phyloP scores from a whole-genome alignment of 2,113 vertebrate species.

The Salvelinus namaycush region DNA sequence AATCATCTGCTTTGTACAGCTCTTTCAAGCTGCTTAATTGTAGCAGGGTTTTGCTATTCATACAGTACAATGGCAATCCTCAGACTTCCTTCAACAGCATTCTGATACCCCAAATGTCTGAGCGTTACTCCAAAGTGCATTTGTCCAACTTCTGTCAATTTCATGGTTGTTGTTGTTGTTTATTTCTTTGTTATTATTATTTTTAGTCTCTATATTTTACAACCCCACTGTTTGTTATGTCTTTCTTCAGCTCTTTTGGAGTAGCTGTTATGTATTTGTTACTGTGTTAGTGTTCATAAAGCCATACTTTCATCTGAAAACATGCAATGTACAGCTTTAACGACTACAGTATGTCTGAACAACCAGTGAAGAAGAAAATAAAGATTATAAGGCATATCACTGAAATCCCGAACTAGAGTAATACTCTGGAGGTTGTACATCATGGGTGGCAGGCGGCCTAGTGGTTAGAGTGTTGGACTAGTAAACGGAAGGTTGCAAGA shows the following conservation, averaged over 20 bases:
- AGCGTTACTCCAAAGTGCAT: not conserved
- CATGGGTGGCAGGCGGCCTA: too few species aligned
- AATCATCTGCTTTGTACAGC: conserved; percentile 40
- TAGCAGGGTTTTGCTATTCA: conserved; percentile 27
- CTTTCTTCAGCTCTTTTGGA: not conserved
- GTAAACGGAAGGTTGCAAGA: too few species aligned
- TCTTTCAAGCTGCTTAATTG: conserved; percentile 35
- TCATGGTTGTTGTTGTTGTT: not conserved
- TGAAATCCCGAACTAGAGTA: not conserved
- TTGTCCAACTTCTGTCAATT: not conserved
- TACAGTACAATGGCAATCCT: conserved; percentile 19
- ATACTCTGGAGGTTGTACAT: not conserved
- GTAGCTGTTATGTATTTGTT: not conserved
- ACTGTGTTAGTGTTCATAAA: not conserved
- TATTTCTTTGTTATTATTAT: not conserved
- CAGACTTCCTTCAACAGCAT: not conserved
- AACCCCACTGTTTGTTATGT: not conserved
- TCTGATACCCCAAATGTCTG: conserved; percentile 4
- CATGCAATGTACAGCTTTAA: not conserved
- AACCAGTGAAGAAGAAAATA: conserved; percentile 21
- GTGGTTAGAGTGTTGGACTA: too few species aligned
- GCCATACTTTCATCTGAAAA: not conserved
- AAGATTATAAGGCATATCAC: not conserved
- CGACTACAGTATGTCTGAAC: not conserved
- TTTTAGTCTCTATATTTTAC: not conserved